Evolutionary conservation across 2,797 vertebrate species (phyloP).

Genomic region (Ceryle rudis): DNA sequence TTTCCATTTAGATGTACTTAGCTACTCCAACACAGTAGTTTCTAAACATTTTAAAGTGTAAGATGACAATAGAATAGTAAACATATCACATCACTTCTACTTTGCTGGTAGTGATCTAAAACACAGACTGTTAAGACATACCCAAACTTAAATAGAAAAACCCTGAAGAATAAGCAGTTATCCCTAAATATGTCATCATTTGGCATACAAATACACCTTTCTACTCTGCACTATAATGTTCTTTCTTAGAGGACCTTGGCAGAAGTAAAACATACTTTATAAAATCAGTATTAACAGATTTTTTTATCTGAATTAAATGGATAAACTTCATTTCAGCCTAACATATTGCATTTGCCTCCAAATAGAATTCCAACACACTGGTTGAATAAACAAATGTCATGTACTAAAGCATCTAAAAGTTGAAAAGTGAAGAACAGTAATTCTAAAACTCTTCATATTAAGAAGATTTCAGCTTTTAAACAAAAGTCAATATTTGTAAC

Average conservation of each 20-base stretch:
- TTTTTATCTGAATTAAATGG: background rate
- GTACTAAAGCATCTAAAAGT: background rate
- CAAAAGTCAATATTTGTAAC: background rate
- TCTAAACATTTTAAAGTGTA: background rate
- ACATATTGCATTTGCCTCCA: background rate
- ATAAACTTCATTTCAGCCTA: background rate
- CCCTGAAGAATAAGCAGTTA: background rate
- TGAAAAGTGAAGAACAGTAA: background rate
- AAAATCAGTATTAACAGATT: background rate
- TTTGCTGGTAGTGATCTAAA: background rate
- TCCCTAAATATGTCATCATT: background rate
- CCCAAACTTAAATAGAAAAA: background rate
- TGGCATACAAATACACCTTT: background rate
- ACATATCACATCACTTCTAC: background rate
- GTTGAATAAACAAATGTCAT: background rate
- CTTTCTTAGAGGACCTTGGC: background rate
- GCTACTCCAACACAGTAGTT: background rate
- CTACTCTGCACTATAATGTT: background rate
- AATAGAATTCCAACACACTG: background rate
- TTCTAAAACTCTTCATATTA: background rate
- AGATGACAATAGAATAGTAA: background rate
- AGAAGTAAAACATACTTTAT: background rate
- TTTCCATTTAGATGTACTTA: background rate
- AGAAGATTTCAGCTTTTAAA: background rate
- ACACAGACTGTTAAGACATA: background rate